Percentiles rank a stretch among this genome's conserved stretches.
phyloP scores from a whole-genome alignment of 2,113 vertebrate genomes.

The Psephotus haematonotus region DNA sequence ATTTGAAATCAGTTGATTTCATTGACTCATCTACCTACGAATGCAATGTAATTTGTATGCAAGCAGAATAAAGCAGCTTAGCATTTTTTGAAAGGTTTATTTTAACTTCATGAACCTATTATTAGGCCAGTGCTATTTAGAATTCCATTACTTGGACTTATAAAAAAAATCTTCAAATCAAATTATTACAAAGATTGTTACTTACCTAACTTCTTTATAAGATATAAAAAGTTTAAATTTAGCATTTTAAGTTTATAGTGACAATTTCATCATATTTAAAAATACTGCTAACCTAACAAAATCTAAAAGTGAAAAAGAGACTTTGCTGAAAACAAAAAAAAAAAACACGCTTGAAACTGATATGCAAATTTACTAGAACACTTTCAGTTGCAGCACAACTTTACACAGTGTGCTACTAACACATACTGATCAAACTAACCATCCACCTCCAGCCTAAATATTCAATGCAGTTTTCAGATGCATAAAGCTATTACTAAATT shows the following conservation, averaged over 20 bases:
- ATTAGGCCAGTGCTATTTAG: conserved; percentile 71
- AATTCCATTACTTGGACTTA: conserved; percentile 64
- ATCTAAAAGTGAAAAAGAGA: background rate
- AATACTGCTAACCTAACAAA: background rate
- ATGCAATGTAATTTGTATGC: conserved; percentile 54
- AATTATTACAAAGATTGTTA: background rate
- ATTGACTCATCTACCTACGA: conserved; percentile 48
- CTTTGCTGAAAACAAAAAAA: background rate
- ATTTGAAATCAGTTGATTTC: conserved; percentile 31
- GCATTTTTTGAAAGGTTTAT: conserved; percentile 44
- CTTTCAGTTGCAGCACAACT: background rate
- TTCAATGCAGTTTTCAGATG: background rate
- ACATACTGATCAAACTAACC: background rate
- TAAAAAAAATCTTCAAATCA: background rate
- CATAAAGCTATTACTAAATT: background rate
- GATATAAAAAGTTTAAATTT: background rate
- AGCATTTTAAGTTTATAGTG: background rate
- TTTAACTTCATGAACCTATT: conserved; percentile 63
- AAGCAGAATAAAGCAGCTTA: conserved; percentile 68
- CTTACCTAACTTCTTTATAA: background rate
- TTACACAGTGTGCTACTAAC: background rate
- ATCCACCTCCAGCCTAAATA: background rate
- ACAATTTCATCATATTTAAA: background rate
- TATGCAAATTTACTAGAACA: background rate
- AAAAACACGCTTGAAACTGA: background rate